phyloP scores from a whole-genome alignment of 2,888 invertebrate species.

The Patella ulyssiponensis region DNA sequence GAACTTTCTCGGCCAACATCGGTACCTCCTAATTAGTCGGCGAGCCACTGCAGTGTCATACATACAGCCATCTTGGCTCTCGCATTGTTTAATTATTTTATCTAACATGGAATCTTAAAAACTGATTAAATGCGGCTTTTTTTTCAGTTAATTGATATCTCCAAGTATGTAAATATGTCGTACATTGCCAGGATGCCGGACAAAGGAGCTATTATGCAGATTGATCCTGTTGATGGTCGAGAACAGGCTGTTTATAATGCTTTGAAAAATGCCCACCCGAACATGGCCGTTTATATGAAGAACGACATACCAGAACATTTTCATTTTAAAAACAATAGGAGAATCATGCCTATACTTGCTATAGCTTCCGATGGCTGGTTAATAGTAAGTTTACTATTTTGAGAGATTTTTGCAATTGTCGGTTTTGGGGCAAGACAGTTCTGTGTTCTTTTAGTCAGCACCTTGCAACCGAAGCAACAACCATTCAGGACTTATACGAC shows the following conservation, averaged over 20 bases:
- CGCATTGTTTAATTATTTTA: too few relatives aligned
- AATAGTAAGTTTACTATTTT: conserved; percentile 20
- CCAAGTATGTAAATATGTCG: conserved; percentile 36
- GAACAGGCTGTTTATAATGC: conserved; percentile 39
- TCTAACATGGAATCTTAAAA: too few relatives aligned
- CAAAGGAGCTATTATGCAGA: conserved; percentile 43
- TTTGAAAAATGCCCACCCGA: conserved; percentile 36
- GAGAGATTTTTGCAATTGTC: too few relatives aligned
- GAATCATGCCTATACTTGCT: conserved; percentile 78
- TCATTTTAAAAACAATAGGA: conserved; percentile 77
- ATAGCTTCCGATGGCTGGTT: conserved; percentile 79
- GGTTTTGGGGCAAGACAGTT: conserved; percentile 19
- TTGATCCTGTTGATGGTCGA: conserved; percentile 40
- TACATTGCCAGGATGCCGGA: conserved; percentile 37
- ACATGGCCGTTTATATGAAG: conserved; percentile 75
- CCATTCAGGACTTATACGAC: too few relatives aligned
- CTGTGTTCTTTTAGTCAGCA: neutral
- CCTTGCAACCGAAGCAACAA: too few relatives aligned
- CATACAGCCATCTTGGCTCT: too few relatives aligned
- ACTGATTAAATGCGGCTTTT: too few relatives aligned
- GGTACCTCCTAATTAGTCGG: too few relatives aligned
- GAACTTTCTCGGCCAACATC: too few relatives aligned
- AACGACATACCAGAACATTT: conserved; percentile 77
- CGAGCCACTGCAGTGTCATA: too few relatives aligned
- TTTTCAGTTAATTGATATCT: conserved; percentile 29